phyloP scores from a whole-genome alignment of 2,113 vertebrate species.

The Gadus chalcogrammus region DNA sequence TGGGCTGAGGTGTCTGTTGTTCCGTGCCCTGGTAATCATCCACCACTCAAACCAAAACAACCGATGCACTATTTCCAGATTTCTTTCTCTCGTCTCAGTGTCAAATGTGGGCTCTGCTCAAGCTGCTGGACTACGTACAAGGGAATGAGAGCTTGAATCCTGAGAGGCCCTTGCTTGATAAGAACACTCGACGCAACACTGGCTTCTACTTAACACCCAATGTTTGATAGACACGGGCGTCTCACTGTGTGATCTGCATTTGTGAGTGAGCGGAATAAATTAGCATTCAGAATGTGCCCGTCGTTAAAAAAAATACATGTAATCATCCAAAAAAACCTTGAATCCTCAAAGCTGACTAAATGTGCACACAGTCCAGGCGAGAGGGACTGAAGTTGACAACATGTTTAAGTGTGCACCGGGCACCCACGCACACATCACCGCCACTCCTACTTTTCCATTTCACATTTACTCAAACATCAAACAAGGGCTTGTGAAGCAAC shows the following conservation, averaged over 20 bases:
- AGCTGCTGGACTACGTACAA: slow-evolving; percentile 42
- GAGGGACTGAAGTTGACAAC: background rate
- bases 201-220: slow-evolving; percentile 61
- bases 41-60: slow-evolving; percentile 47
- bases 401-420: background rate
- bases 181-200: slow-evolving; percentile 57
- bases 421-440: too few relatives aligned
- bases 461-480: too few relatives aligned
- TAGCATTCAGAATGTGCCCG: slow-evolving; percentile 47
- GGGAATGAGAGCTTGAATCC: slow-evolving; percentile 52
- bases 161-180: slow-evolving; percentile 48
- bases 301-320: slow-evolving; percentile 13
- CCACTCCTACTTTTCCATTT: too few relatives aligned
- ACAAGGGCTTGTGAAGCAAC: too few relatives aligned
- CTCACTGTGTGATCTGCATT: slow-evolving; percentile 48
- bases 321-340: slow-evolving; percentile 23
- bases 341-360: slow-evolving; percentile 18
- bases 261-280: slow-evolving; percentile 60
- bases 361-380: background rate
- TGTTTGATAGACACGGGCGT: slow-evolving; percentile 64
- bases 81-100: slow-evolving; percentile 35
- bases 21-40: slow-evolving; percentile 36
- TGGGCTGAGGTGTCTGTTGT: background rate
- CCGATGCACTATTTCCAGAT: slow-evolving; percentile 53
- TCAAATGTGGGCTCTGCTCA: slow-evolving; percentile 43